Conservation (phyloP, 2,113 vertebrate genomes). For the Parotia lawesii region DNA sequence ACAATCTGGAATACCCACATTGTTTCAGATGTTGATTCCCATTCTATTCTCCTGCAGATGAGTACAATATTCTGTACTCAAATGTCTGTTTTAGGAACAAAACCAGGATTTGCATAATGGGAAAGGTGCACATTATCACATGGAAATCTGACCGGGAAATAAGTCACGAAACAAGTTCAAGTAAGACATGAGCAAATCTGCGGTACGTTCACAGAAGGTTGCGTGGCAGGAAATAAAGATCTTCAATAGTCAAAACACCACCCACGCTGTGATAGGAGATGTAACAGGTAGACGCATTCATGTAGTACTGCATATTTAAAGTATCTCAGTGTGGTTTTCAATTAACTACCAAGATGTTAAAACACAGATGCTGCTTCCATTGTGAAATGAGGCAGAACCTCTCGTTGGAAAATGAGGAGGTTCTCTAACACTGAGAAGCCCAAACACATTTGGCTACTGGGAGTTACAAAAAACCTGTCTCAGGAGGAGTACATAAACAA, state of each 20-base stretch:
- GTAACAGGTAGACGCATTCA: background rate
- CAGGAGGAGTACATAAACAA: background rate
- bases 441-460: background rate
- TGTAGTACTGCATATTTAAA: background rate
- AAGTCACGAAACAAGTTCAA: background rate
- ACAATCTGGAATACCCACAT: background rate
- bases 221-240: background rate
- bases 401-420: background rate
- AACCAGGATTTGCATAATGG: background rate
- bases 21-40: background rate
- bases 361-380: background rate
- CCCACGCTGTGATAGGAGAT: background rate
- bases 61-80: background rate
- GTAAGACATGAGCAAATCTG: background rate
- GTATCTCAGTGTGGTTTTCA: background rate
- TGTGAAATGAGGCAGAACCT: background rate
- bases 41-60: background rate
- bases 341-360: background rate
- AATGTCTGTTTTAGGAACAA: background rate
- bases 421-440: background rate
- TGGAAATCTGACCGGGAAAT: background rate
- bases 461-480: background rate
- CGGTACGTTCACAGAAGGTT: background rate
- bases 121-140: background rate
- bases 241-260: background rate